Percentiles rank a stretch among this genome's conserved stretches.
These are phyloP conservation scores for Drosophila melanogaster DNA, from an alignment of 1,140 invertebrate species.

Conservation along the genomic window Release_6_plus_ISO1_MT NT_033779.5:15487001-15487500, in stretches of 20 bases:
- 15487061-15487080: not conserved
- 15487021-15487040: not conserved
- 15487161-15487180: too few species aligned
- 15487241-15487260: constrained; percentile 69
- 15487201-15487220: not conserved
- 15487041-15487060: not conserved
- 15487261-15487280: constrained; percentile 33
- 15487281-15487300: constrained; percentile 75
- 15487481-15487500: constrained; percentile 49
- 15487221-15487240: constrained; percentile 67
- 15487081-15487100: not conserved
- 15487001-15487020: not conserved
- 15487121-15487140: too few species aligned
- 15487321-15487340: constrained; percentile 66
- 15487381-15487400: constrained; percentile 75
- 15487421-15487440: constrained; percentile 33
- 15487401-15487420: constrained; percentile 69
- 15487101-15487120: too few species aligned
- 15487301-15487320: constrained; percentile 71
- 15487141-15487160: too few species aligned
- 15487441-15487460: constrained; percentile 65
- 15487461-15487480: constrained; percentile 59
- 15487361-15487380: constrained; percentile 50
- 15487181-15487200: too few species aligned
- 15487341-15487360: constrained; percentile 26